Evolutionary conservation across 2,888 invertebrate genomes (phyloP), one percentile per base, ranked within the genome.

Genomic region (Troides helena): DNA sequence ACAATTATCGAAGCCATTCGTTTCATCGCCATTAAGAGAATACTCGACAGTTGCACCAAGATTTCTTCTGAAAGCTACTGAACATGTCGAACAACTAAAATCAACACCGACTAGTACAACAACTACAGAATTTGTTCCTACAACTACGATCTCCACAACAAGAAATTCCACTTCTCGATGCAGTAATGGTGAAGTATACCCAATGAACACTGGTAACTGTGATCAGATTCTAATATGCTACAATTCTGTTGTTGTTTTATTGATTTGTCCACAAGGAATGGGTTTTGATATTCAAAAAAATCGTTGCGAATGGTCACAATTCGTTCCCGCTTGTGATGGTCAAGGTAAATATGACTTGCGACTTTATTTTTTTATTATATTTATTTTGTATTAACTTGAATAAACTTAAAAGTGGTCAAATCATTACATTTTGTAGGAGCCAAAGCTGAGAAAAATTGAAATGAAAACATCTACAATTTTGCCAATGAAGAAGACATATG

Each of bases 251-350:
- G 14, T 53, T n/a, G 53, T 53, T 53, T 7, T 53, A 53, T 14
- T 53, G 53, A n/a, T 53, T 53, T 53, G 53, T 14, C 53, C 53
- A 14, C 53, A 17, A 18, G 53, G 53, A 5, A 18, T 53, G 53
- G 53, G 53, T 18, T 97, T 95, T 89, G 95, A 95, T 82, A 89
- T 94, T 30, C 93, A 92, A 2, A 93, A 88, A 14, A 95, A 95
- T 74, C 94, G 94, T 59, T 97, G 97, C 80, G 96, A 97, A 78
- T 97, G 97, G 97, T 96, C 97, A 3, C 97, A 97, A 83, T 93
- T 94, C 78, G 96, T 97, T 0, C 81, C 94, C 0, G 93, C 94
- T 64, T 97, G 97, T 81, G 95, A 97, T 21, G 70, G 73, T 73
- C 39, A 39, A 39, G 39, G 39, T 39, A 39, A 39, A 39, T 39